Evolutionary conservation across 1,140 invertebrate genomes (phyloP).

Genomic region (Drosophila triauraria): DNA sequence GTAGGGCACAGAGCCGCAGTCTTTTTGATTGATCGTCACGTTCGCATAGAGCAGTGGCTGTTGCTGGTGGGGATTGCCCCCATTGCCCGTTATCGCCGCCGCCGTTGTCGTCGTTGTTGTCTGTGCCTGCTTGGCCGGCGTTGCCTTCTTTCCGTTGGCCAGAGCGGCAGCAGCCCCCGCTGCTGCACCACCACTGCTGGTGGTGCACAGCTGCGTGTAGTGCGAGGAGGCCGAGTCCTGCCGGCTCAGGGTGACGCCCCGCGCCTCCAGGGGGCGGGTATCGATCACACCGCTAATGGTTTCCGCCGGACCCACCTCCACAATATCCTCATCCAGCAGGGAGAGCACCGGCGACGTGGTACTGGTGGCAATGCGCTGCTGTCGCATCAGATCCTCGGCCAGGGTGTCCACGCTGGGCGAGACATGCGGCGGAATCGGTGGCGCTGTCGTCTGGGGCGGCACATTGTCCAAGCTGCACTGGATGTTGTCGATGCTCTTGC

Average conservation of each 20-base stretch:
- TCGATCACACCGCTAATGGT: constrained; percentile 89
- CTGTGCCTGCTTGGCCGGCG: constrained; percentile 31
- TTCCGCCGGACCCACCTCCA: constrained; percentile 88
- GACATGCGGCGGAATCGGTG: constrained; percentile 83
- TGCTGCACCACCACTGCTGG: constrained; percentile 59
- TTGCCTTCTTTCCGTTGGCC: constrained; percentile 65
- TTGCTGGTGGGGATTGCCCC: constrained; percentile 38
- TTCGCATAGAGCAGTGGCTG: constrained; percentile 83
- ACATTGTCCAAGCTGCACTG: constrained; percentile 80
- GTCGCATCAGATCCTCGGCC: constrained; percentile 74
- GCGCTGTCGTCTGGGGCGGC: constrained; percentile 81
- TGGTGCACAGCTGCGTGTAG: constrained; percentile 77
- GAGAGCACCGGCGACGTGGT: constrained; percentile 71
- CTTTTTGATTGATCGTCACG: constrained; percentile 85
- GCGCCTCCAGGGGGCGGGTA: constrained; percentile 85
- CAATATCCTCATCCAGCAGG: constrained; percentile 85
- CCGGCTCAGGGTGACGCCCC: constrained; percentile 48
- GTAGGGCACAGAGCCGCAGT: constrained; percentile 87
- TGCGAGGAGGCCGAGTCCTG: constrained; percentile 67
- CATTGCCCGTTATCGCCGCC: constrained; percentile 21
- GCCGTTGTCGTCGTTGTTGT: constrained; percentile 40
- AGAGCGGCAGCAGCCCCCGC: constrained; percentile 29
- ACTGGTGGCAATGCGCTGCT: constrained; percentile 67
- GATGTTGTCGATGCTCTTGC: constrained; percentile 75
- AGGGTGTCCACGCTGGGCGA: constrained; percentile 66